phyloP scores from a whole-genome alignment of 2,113 vertebrate species.

The Paedocypris sp. region DNA sequence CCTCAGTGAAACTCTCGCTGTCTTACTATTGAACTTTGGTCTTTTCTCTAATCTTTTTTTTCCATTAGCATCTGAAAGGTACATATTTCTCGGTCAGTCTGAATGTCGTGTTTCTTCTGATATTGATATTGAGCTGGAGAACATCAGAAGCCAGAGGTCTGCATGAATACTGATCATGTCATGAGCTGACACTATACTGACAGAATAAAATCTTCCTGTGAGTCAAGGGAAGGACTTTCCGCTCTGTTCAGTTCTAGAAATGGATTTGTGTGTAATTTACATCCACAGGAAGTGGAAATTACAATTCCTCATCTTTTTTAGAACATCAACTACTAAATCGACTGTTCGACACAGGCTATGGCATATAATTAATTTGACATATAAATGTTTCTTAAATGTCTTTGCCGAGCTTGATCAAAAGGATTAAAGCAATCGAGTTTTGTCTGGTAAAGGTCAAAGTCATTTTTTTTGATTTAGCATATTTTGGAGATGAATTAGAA shows the following conservation, averaged over 20 bases:
- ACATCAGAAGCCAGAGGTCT: constrained; percentile 15
- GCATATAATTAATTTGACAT: too few relatives aligned
- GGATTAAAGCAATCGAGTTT: background rate
- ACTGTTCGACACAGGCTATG: too few relatives aligned
- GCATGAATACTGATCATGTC: constrained; percentile 13
- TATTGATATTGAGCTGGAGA: background rate
- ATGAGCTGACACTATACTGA: background rate
- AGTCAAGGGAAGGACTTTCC: background rate
- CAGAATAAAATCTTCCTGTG: background rate
- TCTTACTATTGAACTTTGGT: constrained; percentile 10
- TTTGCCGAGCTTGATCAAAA: background rate
- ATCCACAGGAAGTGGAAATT: constrained; percentile 12
- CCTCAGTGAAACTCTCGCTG: background rate
- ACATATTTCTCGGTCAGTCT: background rate
- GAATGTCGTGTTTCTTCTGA: background rate
- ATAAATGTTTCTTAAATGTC: constrained; percentile 16
- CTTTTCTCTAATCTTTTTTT: background rate
- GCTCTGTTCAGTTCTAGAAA: background rate
- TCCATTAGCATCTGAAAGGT: constrained; percentile 16
- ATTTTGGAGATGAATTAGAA: too few relatives aligned
- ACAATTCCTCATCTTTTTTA: background rate
- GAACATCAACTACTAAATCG: too few relatives aligned
- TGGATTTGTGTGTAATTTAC: constrained; percentile 15
- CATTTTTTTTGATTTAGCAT: too few relatives aligned
- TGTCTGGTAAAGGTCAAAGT: background rate